These are phyloP conservation scores for Anodontia alba DNA, from an alignment of 2,888 invertebrate genomes.

Conservation along the genomic window DNA sequence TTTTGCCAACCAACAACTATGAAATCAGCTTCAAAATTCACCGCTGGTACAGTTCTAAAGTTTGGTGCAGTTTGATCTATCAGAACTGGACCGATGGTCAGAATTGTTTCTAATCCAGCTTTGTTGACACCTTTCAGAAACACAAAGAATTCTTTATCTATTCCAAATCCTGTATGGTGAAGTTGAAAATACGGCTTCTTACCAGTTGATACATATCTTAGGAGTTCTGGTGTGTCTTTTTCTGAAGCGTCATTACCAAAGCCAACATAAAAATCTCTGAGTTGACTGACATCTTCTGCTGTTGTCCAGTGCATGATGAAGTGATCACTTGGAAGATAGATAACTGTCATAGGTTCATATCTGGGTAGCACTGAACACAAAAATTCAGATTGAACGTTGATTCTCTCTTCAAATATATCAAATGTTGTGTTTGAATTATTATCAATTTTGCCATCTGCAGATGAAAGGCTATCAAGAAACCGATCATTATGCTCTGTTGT, in stretches of 20 bases:
- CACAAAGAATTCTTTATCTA: conserved; percentile 44
- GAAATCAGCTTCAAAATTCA: conserved; percentile 19
- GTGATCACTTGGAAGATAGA: conserved; percentile 57
- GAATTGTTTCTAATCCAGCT: conserved; percentile 41
- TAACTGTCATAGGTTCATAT: conserved; percentile 23
- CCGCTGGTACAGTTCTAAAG: conserved; percentile 16
- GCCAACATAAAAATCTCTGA: conserved; percentile 58
- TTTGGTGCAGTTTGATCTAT: conserved; percentile 66
- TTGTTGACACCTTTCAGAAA: conserved; percentile 59
- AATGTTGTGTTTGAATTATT: no score
- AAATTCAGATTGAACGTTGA: neutral
- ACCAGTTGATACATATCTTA: conserved; percentile 20
- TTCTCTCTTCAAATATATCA: neutral
- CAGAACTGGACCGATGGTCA: conserved; percentile 55
- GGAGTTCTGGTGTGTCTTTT: conserved; percentile 44
- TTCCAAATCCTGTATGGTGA: conserved; percentile 51
- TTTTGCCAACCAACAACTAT: conserved; percentile 50
- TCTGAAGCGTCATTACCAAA: conserved; percentile 43
- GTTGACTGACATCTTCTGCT: conserved; percentile 51
- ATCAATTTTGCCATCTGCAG: neutral
- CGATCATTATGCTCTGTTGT: no score
- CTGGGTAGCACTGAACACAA: neutral
- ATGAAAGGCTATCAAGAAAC: neutral
- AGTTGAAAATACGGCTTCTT: conserved; percentile 25
- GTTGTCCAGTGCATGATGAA: conserved; percentile 56